Percentiles rank a stretch among this genome's conserved stretches.
Evolutionary conservation across 2,797 vertebrate species (phyloP).

Genomic region (Sphenopsis melanotis): DNA sequence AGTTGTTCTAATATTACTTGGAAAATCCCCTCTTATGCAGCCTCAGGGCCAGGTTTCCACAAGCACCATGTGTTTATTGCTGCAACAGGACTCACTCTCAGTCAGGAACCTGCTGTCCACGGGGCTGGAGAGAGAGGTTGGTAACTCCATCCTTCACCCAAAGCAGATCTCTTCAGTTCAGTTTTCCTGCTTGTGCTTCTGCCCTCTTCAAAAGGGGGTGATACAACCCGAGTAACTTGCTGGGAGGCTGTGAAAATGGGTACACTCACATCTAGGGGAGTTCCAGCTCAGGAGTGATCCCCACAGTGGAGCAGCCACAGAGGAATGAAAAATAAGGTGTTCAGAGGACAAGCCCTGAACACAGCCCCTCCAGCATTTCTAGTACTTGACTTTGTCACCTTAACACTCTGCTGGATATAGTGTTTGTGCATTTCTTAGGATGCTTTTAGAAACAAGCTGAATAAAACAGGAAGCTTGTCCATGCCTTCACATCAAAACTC

Average conservation of each 20-base stretch:
- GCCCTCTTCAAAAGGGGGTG: background rate
- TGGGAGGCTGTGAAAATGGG: background rate
- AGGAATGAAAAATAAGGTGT: background rate
- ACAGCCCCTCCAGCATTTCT: background rate
- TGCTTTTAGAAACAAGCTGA: slow-evolving; percentile 30
- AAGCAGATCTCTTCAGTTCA: background rate
- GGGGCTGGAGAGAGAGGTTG: background rate
- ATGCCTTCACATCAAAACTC: slow-evolving; percentile 5
- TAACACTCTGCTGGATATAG: background rate
- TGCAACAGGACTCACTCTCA: background rate
- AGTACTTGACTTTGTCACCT: slow-evolving; percentile 22
- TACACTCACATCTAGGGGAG: background rate
- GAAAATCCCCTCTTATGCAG: background rate
- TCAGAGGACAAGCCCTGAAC: background rate
- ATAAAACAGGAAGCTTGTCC: slow-evolving; percentile 26
- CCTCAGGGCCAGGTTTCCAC: background rate
- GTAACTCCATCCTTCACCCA: background rate
- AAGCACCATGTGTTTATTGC: fast-evolving
- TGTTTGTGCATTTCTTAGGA: background rate
- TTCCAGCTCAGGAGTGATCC: background rate
- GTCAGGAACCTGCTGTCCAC: background rate
- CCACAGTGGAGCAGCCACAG: background rate
- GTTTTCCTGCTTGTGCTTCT: background rate
- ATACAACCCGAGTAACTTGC: background rate
- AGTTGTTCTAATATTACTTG: background rate